A percentile compares a stretch with the other conserved stretches of the same genome.
phyloP scores from a whole-genome alignment of 2,888 invertebrate species.

The Orchesella flavescens region DNA sequence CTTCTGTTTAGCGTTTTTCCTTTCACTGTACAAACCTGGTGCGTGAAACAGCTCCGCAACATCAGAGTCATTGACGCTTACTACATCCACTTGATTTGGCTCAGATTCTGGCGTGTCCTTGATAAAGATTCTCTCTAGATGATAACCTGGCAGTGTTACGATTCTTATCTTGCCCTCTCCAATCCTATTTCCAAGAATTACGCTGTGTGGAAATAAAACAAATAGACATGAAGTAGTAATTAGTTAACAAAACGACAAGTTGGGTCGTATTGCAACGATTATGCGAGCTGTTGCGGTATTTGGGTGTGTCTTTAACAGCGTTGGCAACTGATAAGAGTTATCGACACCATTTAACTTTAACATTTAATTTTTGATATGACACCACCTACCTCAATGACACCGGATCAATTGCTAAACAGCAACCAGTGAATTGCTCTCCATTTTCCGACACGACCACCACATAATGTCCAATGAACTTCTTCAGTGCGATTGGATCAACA shows the following conservation, averaged over 20 bases:
- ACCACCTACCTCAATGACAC: slow-evolving; percentile 47
- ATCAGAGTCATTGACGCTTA: slow-evolving; percentile 51
- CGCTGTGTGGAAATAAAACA: slow-evolving; percentile 33
- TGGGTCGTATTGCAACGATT: no score
- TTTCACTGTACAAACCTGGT: slow-evolving; percentile 28
- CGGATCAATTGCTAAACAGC: slow-evolving; percentile 59
- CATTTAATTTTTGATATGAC: background rate
- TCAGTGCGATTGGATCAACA: slow-evolving; percentile 46
- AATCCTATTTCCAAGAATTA: slow-evolving; percentile 44
- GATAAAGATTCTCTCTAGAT: slow-evolving; percentile 29
- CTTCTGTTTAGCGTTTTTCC: no score
- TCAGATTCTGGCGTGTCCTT: slow-evolving; percentile 2
- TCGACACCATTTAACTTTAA: no score
- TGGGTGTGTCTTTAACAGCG: no score
- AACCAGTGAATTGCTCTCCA: slow-evolving; percentile 38
- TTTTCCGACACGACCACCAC: slow-evolving; percentile 41
- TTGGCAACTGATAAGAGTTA: no score
- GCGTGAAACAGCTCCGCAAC: slow-evolving; percentile 51
- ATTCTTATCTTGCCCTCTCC: slow-evolving; percentile 14
- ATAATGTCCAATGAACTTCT: slow-evolving; percentile 51
- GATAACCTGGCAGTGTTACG: slow-evolving; percentile 40
- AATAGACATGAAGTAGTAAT: no score
- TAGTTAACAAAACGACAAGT: no score
- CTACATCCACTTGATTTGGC: background rate
- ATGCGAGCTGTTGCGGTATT: no score